A percentile compares a stretch with the other conserved stretches of the same genome.
These are phyloP conservation scores for Sympetrum striolatum DNA, from an alignment of 2,888 invertebrate species.

Conservation along the genomic window DNA sequence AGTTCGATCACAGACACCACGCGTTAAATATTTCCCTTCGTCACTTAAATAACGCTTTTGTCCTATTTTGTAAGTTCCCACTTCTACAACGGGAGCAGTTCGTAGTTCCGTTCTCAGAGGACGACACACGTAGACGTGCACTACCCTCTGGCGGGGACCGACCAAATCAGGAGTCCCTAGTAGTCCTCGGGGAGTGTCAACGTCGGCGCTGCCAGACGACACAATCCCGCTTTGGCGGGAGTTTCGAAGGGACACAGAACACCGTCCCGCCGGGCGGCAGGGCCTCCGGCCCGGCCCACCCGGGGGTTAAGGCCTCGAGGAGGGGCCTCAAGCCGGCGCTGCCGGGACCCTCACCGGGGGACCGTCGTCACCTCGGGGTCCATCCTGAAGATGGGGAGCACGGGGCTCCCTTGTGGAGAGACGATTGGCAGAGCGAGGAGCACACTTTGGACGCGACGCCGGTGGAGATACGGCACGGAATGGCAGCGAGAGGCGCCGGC, in stretches of 20 bases:
- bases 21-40: background rate
- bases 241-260: background rate
- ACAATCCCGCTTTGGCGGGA: background rate
- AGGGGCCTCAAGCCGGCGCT: background rate
- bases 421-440: background rate
- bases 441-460: background rate
- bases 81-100: background rate
- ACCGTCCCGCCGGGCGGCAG: conserved; percentile 18
- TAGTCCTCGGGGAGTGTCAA: background rate
- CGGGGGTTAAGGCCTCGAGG: background rate
- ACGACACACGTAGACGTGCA: background rate
- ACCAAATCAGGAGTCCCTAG: background rate
- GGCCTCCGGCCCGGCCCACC: conserved; percentile 25
- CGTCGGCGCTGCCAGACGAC: background rate
- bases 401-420: background rate
- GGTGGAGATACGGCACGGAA: background rate
- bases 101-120: background rate
- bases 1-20: conserved; percentile 20
- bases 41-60: background rate
- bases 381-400: background rate
- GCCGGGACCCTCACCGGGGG: background rate
- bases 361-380: background rate
- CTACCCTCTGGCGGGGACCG: conserved; percentile 1
- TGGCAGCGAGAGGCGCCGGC: conserved; percentile 26
- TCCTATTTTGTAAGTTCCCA: conserved; percentile 1